phyloP scores from a whole-genome alignment of 2,888 invertebrate species.

The Acholoe squamosa region DNA sequence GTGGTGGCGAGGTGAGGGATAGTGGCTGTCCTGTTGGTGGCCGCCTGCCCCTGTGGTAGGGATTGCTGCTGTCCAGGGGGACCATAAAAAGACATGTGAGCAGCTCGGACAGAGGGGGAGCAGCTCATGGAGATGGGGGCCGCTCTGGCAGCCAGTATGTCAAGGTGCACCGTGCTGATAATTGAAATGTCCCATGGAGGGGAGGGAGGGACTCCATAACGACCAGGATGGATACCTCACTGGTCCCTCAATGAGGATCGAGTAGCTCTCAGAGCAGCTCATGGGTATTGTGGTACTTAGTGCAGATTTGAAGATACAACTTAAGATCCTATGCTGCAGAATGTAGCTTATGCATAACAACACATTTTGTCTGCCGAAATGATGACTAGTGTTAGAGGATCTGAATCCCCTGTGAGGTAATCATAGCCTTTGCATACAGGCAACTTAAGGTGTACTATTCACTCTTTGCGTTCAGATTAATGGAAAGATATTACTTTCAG shows the following conservation, averaged over 20 bases:
- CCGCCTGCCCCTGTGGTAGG: background rate
- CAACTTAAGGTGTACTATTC: too few relatives aligned
- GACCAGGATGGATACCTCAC: background rate
- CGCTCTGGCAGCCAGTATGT: background rate
- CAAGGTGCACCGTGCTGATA: background rate
- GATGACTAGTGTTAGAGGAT: too few relatives aligned
- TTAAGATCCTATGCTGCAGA: too few relatives aligned
- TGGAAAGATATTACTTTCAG: too few relatives aligned
- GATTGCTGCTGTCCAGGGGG: background rate
- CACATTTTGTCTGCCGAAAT: too few relatives aligned
- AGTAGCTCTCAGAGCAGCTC: background rate
- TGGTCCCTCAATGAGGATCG: background rate
- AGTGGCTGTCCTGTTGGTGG: background rate
- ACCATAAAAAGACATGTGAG: background rate
- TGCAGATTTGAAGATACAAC: too few relatives aligned
- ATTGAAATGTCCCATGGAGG: slow-evolving; percentile 26
- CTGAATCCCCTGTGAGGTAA: too few relatives aligned
- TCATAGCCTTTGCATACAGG: too few relatives aligned
- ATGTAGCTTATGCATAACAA: too few relatives aligned
- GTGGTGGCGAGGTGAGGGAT: background rate
- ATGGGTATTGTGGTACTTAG: too few relatives aligned
- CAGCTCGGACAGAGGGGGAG: background rate
- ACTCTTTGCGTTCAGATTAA: too few relatives aligned
- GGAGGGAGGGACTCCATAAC: background rate
- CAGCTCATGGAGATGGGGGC: too few relatives aligned